phyloP scores from a whole-genome alignment of 2,797 vertebrate species.

The Megalops cyprinoides region DNA sequence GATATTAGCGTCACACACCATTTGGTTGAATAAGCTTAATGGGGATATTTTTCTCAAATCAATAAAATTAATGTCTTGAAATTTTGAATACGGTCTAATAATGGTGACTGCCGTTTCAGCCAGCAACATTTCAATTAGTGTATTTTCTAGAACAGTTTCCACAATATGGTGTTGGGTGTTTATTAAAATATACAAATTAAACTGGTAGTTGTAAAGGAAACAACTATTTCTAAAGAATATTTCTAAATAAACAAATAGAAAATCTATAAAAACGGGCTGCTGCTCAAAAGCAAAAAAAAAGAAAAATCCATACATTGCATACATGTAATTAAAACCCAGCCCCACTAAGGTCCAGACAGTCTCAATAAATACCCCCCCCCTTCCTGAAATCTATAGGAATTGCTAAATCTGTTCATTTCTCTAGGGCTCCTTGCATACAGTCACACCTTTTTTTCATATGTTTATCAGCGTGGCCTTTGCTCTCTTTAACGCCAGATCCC shows the following conservation, averaged over 20 bases:
- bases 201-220: background rate
- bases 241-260: background rate
- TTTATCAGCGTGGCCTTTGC: slow-evolving; percentile 80
- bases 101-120: background rate
- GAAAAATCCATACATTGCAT: background rate
- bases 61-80: background rate
- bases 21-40: background rate
- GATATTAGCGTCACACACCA: background rate
- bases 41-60: background rate
- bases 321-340: slow-evolving; percentile 67
- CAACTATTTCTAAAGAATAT: background rate
- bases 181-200: background rate
- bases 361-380: slow-evolving; percentile 72
- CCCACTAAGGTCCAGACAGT: slow-evolving; percentile 48
- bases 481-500: slow-evolving; percentile 85
- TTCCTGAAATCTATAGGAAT: slow-evolving; percentile 69
- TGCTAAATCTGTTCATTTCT: slow-evolving; percentile 65
- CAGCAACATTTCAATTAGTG: background rate
- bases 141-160: background rate
- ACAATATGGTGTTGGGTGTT: background rate
- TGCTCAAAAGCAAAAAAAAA: background rate
- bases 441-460: slow-evolving; percentile 84
- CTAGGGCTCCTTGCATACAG: slow-evolving; percentile 71
- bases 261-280: background rate
- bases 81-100: background rate